Evolutionary conservation across 2,888 invertebrate species (phyloP), one percentile per base, ranked within the genome.

Genomic region (Agrotis exclamationis): DNA sequence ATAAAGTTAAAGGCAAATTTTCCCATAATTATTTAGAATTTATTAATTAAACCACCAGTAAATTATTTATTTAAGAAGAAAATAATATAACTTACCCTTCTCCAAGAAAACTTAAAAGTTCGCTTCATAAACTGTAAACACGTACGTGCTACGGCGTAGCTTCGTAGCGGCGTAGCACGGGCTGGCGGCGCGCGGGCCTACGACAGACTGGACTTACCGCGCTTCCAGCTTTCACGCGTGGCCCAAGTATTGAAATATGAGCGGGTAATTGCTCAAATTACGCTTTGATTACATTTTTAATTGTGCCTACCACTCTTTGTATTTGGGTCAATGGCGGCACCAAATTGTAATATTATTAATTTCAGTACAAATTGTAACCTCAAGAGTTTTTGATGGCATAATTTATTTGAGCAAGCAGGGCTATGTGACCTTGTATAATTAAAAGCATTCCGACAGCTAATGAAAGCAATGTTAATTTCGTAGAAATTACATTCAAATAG

Each of bases 131-230:
- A 65, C 66, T 58, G 45, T 62, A 50, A 76, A 45, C 63, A 64
- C 71, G 60, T 48, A 64, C 28, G 11, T 58, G 66, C 86, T 84
- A 85, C 85, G 84, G 59, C 84, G 85, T 85, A 85, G 85, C 60
- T 39, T 50, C 76, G 80, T 85, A 75, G 83, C 69, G 24, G 24
- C 73, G 85, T 85, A 86, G 86, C 79, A 70, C 86, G 84, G 76
- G 85, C 79, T 79, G 64, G 66, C 79, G 76, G 71, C 74, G 53
- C 80, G 79, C 73, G 65, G 66, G 72, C 64, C 83, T 82, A 72
- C 82, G 76, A 28, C 59, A 45, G 63, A 86, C 86, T 86, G 85
- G 68, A 65, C 63, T 70, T 65, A 14, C 45, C 33, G 54, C 65
- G 68, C 74, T 74, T 63, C 58, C 33, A 83, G 76, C 83, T 74